Evolutionary conservation across 1,140 invertebrate genomes (phyloP).

Genomic region (Protaetia brevitarsis): DNA sequence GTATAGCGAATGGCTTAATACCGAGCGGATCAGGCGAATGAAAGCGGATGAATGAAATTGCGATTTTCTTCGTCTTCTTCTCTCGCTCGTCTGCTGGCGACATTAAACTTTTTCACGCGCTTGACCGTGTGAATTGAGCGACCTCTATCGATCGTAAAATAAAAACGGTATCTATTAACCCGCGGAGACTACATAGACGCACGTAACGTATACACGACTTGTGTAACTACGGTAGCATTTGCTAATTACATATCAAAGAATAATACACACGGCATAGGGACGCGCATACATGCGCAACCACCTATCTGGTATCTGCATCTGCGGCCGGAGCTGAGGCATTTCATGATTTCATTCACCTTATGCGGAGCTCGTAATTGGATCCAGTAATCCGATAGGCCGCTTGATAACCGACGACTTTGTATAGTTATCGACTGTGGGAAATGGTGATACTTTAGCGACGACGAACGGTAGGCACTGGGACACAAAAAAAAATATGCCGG

Average conservation of each 20-base stretch:
- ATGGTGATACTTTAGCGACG: slow-evolving; percentile 28
- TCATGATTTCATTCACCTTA: slow-evolving; percentile 46
- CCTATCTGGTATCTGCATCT: slow-evolving; percentile 38
- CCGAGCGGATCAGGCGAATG: background rate
- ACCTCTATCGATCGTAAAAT: slow-evolving; percentile 1
- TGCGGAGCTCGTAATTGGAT: slow-evolving; percentile 40
- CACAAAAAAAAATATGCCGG: background rate
- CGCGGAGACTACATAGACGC: background rate
- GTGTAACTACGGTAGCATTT: slow-evolving; percentile 1
- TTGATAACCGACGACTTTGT: slow-evolving; percentile 35
- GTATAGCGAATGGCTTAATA: slow-evolving; percentile 24
- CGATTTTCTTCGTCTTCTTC: background rate
- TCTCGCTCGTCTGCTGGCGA: background rate
- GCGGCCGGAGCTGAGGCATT: slow-evolving; percentile 31
- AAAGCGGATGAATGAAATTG: slow-evolving; percentile 14
- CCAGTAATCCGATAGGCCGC: slow-evolving; percentile 38
- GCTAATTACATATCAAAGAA: slow-evolving; percentile 43
- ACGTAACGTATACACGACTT: background rate
- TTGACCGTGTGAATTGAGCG: slow-evolving; percentile 13
- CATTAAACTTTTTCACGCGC: background rate
- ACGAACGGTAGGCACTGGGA: slow-evolving; percentile 1
- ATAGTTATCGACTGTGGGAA: slow-evolving; percentile 38
- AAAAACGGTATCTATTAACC: background rate
- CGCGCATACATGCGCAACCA: slow-evolving; percentile 24
- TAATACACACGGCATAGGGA: slow-evolving; percentile 8